A percentile compares a stretch with the other conserved stretches of the same genome.
phyloP scores from a whole-genome alignment of 2,113 vertebrate species.

The Galbula dea region DNA sequence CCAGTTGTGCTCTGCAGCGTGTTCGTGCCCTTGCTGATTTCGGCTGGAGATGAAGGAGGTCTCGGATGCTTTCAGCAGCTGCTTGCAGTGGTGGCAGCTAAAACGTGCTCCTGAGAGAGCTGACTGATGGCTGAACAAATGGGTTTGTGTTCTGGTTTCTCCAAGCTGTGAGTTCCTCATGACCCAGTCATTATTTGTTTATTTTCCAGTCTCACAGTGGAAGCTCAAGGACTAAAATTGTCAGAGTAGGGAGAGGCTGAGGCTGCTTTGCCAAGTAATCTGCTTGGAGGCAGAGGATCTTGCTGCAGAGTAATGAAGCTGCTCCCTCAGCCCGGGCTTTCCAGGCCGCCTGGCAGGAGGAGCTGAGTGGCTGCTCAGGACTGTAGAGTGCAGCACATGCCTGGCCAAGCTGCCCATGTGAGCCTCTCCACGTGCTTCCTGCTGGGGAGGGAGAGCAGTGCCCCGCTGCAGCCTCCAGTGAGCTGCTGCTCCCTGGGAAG shows the following conservation, averaged over 20 bases:
- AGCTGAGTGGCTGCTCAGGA: not conserved
- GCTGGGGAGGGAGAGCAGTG: not conserved
- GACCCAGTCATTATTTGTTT: not conserved
- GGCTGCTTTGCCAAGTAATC: not conserved
- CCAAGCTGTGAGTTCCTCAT: not conserved
- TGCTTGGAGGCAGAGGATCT: not conserved
- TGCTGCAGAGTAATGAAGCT: not conserved
- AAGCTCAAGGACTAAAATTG: slow-evolving; percentile 23
- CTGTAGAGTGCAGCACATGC: not conserved
- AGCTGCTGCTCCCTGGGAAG: not conserved
- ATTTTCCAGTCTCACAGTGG: not conserved
- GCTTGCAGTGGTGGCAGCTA: slow-evolving; percentile 6
- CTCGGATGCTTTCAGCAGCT: slow-evolving; percentile 35
- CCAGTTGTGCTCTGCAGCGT: not conserved
- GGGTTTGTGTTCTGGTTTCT: not conserved
- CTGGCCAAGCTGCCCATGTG: not conserved
- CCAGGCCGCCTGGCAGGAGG: not conserved
- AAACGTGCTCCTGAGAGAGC: not conserved
- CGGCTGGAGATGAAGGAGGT: not conserved
- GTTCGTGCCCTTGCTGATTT: slow-evolving; percentile 32
- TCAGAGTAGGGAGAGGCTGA: not conserved
- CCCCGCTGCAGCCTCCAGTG: not conserved
- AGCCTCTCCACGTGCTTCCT: not conserved
- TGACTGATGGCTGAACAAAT: slow-evolving; percentile 1
- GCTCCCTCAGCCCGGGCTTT: not conserved